A percentile compares a stretch with the other conserved stretches of the same genome.
These are phyloP conservation scores for Hystrix brachyura DNA, from an alignment of 2,113 vertebrate genomes.

Conservation along the genomic window DNA sequence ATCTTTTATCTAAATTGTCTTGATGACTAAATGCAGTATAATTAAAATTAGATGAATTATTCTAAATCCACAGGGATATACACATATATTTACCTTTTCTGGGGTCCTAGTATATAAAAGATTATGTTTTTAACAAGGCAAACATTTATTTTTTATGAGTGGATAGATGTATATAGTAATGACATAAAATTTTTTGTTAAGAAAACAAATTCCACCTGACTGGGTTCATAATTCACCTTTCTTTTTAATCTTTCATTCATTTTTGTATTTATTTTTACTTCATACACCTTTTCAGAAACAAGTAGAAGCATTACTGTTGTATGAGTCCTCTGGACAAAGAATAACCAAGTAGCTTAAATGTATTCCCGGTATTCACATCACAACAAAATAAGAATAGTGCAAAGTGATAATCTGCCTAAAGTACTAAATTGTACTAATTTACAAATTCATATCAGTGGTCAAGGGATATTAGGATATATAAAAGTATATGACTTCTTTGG, in stretches of 20 bases:
- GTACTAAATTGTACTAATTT: background rate
- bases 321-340: background rate
- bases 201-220: background rate
- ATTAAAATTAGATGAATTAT: background rate
- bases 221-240: background rate
- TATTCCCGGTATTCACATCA: background rate
- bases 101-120: background rate
- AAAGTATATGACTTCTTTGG: background rate
- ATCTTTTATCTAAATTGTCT: background rate
- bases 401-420: background rate
- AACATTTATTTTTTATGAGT: background rate
- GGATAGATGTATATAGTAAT: background rate
- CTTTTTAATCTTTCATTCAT: background rate
- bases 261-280: background rate
- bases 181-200: background rate
- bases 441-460: background rate
- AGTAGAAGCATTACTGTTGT: background rate
- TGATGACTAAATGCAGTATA: background rate
- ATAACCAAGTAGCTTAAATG: background rate
- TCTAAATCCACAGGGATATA: background rate
- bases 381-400: background rate
- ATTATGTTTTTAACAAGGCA: background rate
- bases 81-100: background rate
- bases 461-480: background rate
- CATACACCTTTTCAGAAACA: background rate